Evolutionary conservation across 1,140 invertebrate genomes (phyloP).

Genomic region (Musca domestica): DNA sequence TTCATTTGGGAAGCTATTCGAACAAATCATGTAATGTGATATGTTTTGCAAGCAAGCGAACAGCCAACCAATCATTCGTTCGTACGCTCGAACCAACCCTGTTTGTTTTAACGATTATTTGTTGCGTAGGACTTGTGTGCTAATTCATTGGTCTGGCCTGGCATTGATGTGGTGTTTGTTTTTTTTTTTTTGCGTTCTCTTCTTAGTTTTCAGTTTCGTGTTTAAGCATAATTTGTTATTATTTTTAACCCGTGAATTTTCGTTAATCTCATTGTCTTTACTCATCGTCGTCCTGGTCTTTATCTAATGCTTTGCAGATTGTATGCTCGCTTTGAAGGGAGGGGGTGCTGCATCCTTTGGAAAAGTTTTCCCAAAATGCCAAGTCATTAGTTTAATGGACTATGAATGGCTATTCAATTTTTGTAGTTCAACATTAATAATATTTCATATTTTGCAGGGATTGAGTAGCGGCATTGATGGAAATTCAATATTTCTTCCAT

Average conservation of each 20-base stretch:
- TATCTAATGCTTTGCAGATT: no score
- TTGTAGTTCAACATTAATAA: no score
- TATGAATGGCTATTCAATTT: no score
- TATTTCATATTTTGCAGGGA: no score
- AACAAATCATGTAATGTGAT: slow-evolving; percentile 10
- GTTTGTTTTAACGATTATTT: not conserved
- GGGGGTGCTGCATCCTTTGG: no score
- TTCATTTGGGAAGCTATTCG: not conserved
- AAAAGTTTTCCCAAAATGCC: no score
- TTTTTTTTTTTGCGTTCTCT: not conserved
- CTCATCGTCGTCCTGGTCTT: no score
- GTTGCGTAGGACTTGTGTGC: not conserved
- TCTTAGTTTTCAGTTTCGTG: slow-evolving; percentile 4
- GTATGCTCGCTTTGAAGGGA: no score
- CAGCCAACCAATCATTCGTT: not conserved
- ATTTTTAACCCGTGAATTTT: not conserved
- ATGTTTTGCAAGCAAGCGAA: not conserved
- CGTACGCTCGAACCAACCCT: not conserved
- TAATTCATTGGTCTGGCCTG: not conserved
- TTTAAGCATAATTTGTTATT: slow-evolving; percentile 20
- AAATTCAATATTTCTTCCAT: no score
- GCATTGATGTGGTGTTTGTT: not conserved
- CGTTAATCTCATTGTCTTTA: no score
- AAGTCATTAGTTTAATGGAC: no score
- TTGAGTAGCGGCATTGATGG: no score